Conservation (phyloP, 2,113 vertebrate genomes). For the Felis chaus region DNA sequence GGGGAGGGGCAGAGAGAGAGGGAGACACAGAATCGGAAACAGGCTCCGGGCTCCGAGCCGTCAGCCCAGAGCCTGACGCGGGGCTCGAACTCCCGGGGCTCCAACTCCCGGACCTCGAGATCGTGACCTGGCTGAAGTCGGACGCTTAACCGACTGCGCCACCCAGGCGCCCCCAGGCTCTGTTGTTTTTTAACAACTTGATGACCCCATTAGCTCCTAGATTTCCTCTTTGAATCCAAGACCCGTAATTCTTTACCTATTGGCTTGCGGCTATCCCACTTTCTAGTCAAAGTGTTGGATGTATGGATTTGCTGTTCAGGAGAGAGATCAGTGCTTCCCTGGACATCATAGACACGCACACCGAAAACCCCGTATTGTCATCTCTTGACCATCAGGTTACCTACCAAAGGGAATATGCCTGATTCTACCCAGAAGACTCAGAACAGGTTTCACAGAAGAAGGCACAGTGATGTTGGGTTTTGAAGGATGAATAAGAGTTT, state of each 20-base stretch:
- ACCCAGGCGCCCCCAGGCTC: too few relatives aligned
- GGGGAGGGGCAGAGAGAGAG: too few relatives aligned
- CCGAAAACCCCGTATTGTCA: background rate
- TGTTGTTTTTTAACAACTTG: background rate
- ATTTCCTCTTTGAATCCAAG: background rate
- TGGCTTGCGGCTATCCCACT: background rate
- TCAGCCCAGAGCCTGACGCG: too few relatives aligned
- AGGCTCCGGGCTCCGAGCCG: too few relatives aligned
- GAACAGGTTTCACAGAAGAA: background rate
- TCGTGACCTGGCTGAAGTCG: too few relatives aligned
- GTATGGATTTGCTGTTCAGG: background rate
- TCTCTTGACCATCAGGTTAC: background rate
- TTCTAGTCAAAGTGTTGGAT: background rate
- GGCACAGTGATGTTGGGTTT: background rate
- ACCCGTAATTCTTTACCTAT: background rate
- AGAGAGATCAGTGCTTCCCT: background rate
- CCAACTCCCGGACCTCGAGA: too few relatives aligned
- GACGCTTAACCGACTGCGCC: too few relatives aligned
- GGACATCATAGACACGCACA: background rate
- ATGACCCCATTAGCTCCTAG: background rate
- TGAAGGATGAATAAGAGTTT: constrained; percentile 18
- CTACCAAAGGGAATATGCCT: rapidly evolving
- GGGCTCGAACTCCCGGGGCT: too few relatives aligned
- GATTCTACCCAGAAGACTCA: background rate
- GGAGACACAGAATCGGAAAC: too few relatives aligned